Evolutionary conservation across 2,888 invertebrate species (phyloP).

Genomic region (Crepidodera aurea): DNA sequence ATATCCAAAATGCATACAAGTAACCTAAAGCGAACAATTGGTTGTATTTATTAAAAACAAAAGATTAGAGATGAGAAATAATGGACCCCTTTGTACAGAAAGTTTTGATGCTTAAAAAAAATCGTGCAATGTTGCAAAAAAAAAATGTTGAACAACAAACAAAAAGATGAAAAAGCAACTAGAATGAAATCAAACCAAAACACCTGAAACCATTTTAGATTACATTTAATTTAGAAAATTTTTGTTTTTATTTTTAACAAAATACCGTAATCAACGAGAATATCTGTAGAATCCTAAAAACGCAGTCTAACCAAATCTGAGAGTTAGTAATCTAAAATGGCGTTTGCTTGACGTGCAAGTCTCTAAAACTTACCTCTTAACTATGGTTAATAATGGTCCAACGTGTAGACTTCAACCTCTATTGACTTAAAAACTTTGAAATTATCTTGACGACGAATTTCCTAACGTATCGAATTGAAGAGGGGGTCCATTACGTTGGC

Average conservation of each 20-base stretch:
- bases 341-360: not conserved
- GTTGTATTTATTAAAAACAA: no score
- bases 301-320: not conserved
- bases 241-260: no score
- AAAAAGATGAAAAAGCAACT: slow-evolving; percentile 7
- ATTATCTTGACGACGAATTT: slow-evolving; percentile 29
- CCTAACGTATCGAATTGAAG: slow-evolving; percentile 24
- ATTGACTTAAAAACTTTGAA: slow-evolving; percentile 23
- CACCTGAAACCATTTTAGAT: not conserved
- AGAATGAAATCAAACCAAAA: not conserved
- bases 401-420: slow-evolving; percentile 24
- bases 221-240: no score
- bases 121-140: not conserved
- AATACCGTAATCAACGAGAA: no score
- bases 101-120: not conserved
- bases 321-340: not conserved
- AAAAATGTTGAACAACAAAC: not conserved
- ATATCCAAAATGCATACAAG: no score
- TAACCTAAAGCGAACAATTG: no score
- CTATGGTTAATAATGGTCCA: slow-evolving; percentile 22
- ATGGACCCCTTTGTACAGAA: not conserved
- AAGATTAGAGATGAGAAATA: not conserved
- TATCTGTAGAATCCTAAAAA: not conserved
- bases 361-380: slow-evolving; percentile 23
- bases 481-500: slow-evolving; percentile 28